Evolutionary conservation across 2,888 invertebrate species (phyloP).

Genomic region (Drosophila gaucha): DNA sequence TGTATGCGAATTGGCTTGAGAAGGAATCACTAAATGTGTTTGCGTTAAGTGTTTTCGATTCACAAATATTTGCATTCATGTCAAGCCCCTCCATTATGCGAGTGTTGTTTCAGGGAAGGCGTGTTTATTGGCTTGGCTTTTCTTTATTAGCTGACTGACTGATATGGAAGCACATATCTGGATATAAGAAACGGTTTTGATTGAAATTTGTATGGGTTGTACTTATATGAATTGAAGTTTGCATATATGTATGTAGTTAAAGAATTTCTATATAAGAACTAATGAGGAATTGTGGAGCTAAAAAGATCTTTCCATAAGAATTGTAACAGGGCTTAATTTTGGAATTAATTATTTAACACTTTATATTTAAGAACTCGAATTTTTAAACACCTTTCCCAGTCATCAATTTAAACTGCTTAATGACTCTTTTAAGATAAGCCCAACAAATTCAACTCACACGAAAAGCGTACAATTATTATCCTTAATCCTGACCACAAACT

Average conservation of each 20-base stretch:
- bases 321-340: too few relatives aligned
- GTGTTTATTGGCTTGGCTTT: slow-evolving; percentile 39
- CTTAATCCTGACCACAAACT: slow-evolving; percentile 5
- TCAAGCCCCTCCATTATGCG: slow-evolving; percentile 18
- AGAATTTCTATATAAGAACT: too few relatives aligned
- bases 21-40: slow-evolving; percentile 74
- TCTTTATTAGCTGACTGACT: slow-evolving; percentile 42
- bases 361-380: too few relatives aligned
- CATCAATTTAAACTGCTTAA: background rate
- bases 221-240: too few relatives aligned
- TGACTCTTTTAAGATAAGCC: slow-evolving; percentile 21
- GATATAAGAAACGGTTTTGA: background rate
- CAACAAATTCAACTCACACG: background rate
- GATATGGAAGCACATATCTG: slow-evolving; percentile 5
- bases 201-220: background rate
- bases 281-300: too few relatives aligned
- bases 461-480: slow-evolving; percentile 4
- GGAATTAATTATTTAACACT: too few relatives aligned
- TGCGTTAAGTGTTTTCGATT: slow-evolving; percentile 76
- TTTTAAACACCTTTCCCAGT: background rate
- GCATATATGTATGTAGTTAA: background rate
- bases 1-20: slow-evolving; percentile 43
- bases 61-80: slow-evolving; percentile 81
- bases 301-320: too few relatives aligned
- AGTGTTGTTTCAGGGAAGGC: slow-evolving; percentile 9